Percentiles rank a stretch among this genome's conserved stretches.
These are phyloP conservation scores for Erebia epiphron DNA, from an alignment of 2,888 invertebrate species.

Conservation along the genomic window DNA sequence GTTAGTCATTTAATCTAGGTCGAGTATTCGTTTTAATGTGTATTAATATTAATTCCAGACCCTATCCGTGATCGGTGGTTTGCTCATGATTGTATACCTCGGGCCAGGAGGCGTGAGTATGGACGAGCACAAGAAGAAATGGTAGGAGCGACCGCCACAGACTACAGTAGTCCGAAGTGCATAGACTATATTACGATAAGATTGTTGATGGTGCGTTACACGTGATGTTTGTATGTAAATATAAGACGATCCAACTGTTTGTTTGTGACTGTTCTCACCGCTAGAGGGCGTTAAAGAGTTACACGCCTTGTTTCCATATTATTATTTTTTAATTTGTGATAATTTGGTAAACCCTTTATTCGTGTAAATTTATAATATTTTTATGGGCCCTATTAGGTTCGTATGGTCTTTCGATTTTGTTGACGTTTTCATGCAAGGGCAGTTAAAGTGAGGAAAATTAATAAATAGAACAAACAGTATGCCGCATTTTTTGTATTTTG, in stretches of 20 bases:
- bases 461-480: too few relatives aligned
- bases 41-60: slow-evolving; percentile 88
- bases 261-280: slow-evolving; percentile 14
- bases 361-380: too few relatives aligned
- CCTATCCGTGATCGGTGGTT: slow-evolving; percentile 98
- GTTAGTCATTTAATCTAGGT: too few relatives aligned
- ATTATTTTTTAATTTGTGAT: not conserved
- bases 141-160: slow-evolving; percentile 83
- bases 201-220: slow-evolving; percentile 36
- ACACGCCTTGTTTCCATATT: slow-evolving; percentile 3
- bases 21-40: too few relatives aligned
- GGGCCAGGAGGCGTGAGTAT: slow-evolving; percentile 99
- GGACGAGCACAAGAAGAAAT: slow-evolving; percentile 99
- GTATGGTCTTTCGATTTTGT: too few relatives aligned
- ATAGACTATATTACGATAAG: slow-evolving; percentile 34
- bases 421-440: too few relatives aligned
- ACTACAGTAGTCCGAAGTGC: slow-evolving; percentile 28
- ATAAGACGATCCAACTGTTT: slow-evolving; percentile 30
- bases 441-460: too few relatives aligned
- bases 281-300: slow-evolving; percentile 12
- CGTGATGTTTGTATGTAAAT: slow-evolving; percentile 38
- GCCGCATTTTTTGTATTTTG: too few relatives aligned
- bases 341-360: not conserved
- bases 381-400: too few relatives aligned
- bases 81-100: slow-evolving; percentile 98